Conservation (phyloP, 2,113 vertebrate genomes). For the Dryoscopus gambensis region DNA sequence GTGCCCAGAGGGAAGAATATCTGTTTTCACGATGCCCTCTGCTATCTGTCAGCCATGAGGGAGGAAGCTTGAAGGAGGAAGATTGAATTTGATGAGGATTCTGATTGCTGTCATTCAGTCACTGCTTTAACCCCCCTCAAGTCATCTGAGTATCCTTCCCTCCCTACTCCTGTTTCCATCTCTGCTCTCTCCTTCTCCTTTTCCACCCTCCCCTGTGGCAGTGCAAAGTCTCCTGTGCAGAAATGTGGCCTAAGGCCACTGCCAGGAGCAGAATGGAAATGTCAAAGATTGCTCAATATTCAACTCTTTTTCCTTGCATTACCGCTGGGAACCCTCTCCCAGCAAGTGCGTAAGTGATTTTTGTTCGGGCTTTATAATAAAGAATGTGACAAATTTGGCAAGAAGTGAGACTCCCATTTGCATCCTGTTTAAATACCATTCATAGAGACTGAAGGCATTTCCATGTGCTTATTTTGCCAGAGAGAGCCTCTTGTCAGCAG, state of each 20-base stretch:
- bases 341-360: not conserved
- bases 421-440: conserved; percentile 16
- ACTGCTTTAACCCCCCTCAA: not conserved
- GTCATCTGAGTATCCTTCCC: not conserved
- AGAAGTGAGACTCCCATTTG: not conserved
- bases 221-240: not conserved
- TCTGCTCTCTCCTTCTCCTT: not conserved
- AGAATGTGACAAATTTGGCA: conserved; percentile 20
- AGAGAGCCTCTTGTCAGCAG: not conserved
- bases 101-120: not conserved
- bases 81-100: not conserved
- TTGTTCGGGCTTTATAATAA: not conserved
- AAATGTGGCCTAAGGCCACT: not conserved
- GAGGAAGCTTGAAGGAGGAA: not conserved
- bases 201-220: not conserved
- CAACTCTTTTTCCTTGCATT: conserved; percentile 8
- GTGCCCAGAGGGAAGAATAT: not conserved
- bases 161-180: not conserved
- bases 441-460: conserved; percentile 11
- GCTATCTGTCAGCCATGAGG: not conserved
- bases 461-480: not conserved
- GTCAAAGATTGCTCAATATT: conserved; percentile 1
- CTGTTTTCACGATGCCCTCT: not conserved
- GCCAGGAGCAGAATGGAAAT: conserved; percentile 27
- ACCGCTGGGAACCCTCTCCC: not conserved